Evolutionary conservation across 1,140 invertebrate species (phyloP), one percentile per base, ranked within the genome.

Genomic region (Gryon sp.): DNA sequence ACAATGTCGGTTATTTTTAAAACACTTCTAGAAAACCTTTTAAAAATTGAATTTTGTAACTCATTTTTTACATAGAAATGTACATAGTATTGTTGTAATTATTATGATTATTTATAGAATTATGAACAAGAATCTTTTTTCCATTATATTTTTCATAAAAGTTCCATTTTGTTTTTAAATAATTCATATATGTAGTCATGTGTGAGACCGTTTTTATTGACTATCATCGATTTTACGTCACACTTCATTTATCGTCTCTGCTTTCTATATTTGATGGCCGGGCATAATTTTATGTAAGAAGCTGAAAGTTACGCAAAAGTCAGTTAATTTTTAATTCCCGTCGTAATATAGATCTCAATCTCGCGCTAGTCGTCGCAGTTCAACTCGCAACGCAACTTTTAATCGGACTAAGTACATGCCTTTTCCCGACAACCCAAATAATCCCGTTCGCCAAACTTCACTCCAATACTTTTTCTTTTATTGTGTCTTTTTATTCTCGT

Each of bases 291-390:
- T 22, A 24, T 9, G 9, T 11, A 15, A 11, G 19, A 2, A 20
- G 14, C 7, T 28, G 2, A 2, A 43, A 24, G 40, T 43, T 43
- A n/a, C 5, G 4, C 32, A 50, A 48, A 48, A 32, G 14, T 52
- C 65, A 38, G 32, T 48, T 45, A 76, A 69, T 76, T 76, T 69
- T 69, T 69, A 69, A 63, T 69, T 69, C 20, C 41, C 40, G 30
- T 8, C 20, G 38, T 63, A 55, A 62, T 50, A 43, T 41, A 57
- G 48, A 46, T 62, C 48, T 68, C 26, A 55, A 62, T 41, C 62
- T 62, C 34, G 50, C 15, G 18, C 32, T 48, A 38, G 30, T 55
- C 32, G 43, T n/a, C n/a, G n/a, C n/a, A 50, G 69, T 63, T 41
- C 24, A 14, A 57, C 45, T 68, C 28, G 38, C 24, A 43, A 18